These are phyloP conservation scores for Branchipolynoe longqiensis DNA, from an alignment of 2,888 invertebrate species.

Conservation along the genomic window DNA sequence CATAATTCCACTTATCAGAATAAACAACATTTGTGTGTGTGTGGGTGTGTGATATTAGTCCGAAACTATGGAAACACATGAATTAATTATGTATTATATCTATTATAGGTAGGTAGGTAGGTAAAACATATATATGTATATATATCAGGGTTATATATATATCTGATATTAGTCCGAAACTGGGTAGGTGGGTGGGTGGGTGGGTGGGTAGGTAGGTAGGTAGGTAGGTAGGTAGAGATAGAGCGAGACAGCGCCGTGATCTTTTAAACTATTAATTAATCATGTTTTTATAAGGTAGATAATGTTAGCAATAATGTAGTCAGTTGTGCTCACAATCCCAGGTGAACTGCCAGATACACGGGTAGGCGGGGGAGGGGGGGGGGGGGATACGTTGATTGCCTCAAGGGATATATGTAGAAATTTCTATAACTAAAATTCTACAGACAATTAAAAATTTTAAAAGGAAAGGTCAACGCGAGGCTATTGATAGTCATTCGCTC, in stretches of 20 bases:
- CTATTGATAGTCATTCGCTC: conserved; percentile 10
- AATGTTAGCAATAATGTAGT: neutral
- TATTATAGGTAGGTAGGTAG: too few relatives aligned
- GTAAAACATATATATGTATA: too few relatives aligned
- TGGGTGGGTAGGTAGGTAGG: neutral
- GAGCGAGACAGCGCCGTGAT: neutral
- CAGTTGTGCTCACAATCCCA: too few relatives aligned
- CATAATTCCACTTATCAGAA: too few relatives aligned
- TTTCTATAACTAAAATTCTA: too few relatives aligned
- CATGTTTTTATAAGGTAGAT: conserved; percentile 4
- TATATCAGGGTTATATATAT: too few relatives aligned
- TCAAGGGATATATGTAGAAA: too few relatives aligned
- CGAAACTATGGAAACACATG: neutral
- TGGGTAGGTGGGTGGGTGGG: conserved; percentile 23
- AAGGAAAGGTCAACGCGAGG: conserved; percentile 36
- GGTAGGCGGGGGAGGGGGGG: too few relatives aligned
- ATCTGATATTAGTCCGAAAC: too few relatives aligned
- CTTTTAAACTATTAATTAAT: neutral
- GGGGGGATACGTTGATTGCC: too few relatives aligned
- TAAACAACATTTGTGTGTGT: too few relatives aligned
- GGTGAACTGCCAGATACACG: too few relatives aligned
- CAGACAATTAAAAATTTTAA: neutral
- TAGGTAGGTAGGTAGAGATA: neutral
- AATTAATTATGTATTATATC: neutral
- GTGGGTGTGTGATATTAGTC: neutral